These are phyloP conservation scores for Bothrops alternatus DNA, from an alignment of 2,797 vertebrate species.

Conservation along the genomic window DNA sequence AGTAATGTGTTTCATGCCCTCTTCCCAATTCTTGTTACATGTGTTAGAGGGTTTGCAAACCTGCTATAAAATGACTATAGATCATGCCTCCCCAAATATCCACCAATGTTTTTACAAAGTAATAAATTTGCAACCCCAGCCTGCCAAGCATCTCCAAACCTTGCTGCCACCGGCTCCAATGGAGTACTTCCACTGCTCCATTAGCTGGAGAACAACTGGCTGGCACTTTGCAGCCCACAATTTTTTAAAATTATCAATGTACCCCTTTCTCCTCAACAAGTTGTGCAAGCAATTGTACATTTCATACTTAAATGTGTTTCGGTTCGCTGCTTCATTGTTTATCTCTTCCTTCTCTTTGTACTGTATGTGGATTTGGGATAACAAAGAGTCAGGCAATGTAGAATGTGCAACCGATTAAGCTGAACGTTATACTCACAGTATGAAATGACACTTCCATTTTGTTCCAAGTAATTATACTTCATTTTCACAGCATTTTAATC, in stretches of 20 bases:
- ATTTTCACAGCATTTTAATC: not conserved
- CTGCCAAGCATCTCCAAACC: not conserved
- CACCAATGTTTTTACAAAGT: not conserved
- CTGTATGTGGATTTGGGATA: not conserved
- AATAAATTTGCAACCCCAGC: not conserved
- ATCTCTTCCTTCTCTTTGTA: not conserved
- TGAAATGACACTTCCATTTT: not conserved
- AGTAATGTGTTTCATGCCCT: not conserved
- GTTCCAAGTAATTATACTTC: not conserved
- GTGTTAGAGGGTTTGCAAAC: not conserved
- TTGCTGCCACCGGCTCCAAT: not conserved
- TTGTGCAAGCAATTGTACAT: not conserved
- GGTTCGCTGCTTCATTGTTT: not conserved
- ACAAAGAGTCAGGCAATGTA: not conserved
- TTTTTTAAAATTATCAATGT: not conserved
- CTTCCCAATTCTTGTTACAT: not conserved
- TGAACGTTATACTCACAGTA: not conserved
- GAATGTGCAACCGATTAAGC: not conserved
- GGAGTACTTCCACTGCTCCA: not conserved
- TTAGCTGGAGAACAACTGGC: not conserved
- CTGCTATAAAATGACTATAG: not conserved
- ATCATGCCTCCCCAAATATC: not conserved
- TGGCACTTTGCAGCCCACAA: not conserved
- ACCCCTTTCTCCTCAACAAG: not conserved
- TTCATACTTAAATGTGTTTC: not conserved